phyloP scores from a whole-genome alignment of 2,888 invertebrate genomes.

The Micoletzkya japonica region DNA sequence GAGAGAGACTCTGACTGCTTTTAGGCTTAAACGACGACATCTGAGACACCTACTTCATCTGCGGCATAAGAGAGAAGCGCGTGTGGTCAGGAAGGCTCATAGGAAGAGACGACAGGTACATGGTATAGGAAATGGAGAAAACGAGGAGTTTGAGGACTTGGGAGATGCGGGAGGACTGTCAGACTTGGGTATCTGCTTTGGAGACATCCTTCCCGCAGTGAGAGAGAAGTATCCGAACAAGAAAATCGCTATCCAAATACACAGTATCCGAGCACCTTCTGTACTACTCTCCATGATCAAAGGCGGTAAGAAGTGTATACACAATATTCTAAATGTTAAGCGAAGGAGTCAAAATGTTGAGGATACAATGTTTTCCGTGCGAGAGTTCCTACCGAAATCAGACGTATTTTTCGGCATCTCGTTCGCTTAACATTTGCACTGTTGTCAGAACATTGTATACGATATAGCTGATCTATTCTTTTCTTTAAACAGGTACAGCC shows the following conservation, averaged over 20 bases:
- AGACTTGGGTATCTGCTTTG: conserved; percentile 59
- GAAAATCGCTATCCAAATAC: conserved; percentile 44
- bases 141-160: neutral
- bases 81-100: neutral
- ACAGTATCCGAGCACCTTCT: conserved; percentile 55
- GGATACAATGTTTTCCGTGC: no score
- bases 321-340: no score
- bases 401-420: no score
- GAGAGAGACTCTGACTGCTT: neutral
- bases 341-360: no score
- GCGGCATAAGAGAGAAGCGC: conserved; percentile 12
- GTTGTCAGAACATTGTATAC: neutral
- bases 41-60: conserved; percentile 15
- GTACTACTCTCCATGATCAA: conserved; percentile 41
- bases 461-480: neutral
- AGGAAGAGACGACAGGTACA: conserved; percentile 22
- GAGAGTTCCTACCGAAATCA: no score
- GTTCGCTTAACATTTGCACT: no score
- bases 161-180: conserved; percentile 46
- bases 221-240: conserved; percentile 60
- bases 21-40: conserved; percentile 19
- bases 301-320: conserved; percentile 38
- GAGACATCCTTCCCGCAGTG: conserved; percentile 60
- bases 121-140: neutral
- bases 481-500: conserved; percentile 40